A percentile compares a stretch with the other conserved stretches of the same genome.
These are phyloP conservation scores for Fregetta grallaria DNA, from an alignment of 2,113 vertebrate species.

Conservation along the genomic window DNA sequence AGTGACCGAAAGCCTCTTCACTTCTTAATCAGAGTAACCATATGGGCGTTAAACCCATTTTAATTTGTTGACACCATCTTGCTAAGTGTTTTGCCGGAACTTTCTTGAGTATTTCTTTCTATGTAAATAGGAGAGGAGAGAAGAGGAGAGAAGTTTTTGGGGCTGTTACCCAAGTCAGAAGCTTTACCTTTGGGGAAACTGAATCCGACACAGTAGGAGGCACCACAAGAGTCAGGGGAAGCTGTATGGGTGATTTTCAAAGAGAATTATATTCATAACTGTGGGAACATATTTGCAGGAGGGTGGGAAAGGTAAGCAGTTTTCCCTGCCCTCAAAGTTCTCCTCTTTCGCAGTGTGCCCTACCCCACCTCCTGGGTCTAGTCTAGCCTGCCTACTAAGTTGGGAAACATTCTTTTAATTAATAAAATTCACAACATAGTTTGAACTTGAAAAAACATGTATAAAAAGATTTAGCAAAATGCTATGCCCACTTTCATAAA, in stretches of 20 bases:
- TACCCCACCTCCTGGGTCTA: conserved; percentile 41
- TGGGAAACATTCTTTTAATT: conserved; percentile 55
- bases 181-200: background rate
- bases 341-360: background rate
- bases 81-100: accelerated
- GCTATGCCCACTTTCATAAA: background rate
- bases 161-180: background rate
- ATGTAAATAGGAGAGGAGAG: background rate
- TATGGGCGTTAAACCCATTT: background rate
- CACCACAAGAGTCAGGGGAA: background rate
- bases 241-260: background rate
- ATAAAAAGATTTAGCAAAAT: background rate
- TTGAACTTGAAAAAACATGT: conserved; percentile 19
- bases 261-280: background rate
- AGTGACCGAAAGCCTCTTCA: background rate
- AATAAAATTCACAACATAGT: conserved; percentile 42
- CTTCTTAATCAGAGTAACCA: background rate
- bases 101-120: background rate
- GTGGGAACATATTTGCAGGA: conserved; percentile 4
- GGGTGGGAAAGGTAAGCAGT: conserved; percentile 2
- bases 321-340: conserved; percentile 10
- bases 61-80: background rate
- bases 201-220: background rate
- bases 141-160: background rate
- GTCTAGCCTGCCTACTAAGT: conserved; percentile 14